Evolutionary conservation across 2,113 vertebrate species (phyloP), one percentile per base, ranked within the genome.

Genomic region (Nannospalax galili): DNA sequence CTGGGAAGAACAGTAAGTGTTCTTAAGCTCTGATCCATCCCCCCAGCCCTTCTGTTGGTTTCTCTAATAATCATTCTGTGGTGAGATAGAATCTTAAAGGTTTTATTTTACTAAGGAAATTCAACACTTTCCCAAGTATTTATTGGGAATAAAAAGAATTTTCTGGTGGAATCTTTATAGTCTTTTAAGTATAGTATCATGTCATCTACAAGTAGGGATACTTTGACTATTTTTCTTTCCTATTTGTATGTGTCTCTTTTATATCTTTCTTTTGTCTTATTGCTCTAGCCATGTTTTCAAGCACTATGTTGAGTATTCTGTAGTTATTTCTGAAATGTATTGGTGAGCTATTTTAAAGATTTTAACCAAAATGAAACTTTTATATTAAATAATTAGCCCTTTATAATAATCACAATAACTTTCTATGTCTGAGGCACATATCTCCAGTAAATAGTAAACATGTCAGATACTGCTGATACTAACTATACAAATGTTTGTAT

Each of bases 281-380:
- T 86, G 45, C 65, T 86, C 45, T 37, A 65, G 65, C 40, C 69
- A 30, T 56, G 52, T 58, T 87, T 82, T 72, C 69, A 73, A 73
- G 67, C 5, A 86, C 20, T 60, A 32, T n/a, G 14, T 60, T 56
- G 88, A 93, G 73, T 67, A 42, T 15, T 82, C 28, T 87, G 11
- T 12, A 52, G 75, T 80, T 95, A 12, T 58, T 69, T 74, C 52
- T 73, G 73, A 73, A 80, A 69, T 90, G 2, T 80, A 26, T 35
- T 84, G 7, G 37, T 74, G 69, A 90, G 37, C 70, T 65, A 89
- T 92, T 77, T 72, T 56, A 7, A 88, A 92, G 15, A 84, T 92
- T 28, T 96, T 80, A 80, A n/a, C 69, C 10, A 93, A 78, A 64
- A 87, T 92, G 37, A 90, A 94, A 74, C 52, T 35, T 30, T 62